Evolutionary conservation across 2,113 vertebrate species (phyloP).

Genomic region (Cochlearius cochlearius): DNA sequence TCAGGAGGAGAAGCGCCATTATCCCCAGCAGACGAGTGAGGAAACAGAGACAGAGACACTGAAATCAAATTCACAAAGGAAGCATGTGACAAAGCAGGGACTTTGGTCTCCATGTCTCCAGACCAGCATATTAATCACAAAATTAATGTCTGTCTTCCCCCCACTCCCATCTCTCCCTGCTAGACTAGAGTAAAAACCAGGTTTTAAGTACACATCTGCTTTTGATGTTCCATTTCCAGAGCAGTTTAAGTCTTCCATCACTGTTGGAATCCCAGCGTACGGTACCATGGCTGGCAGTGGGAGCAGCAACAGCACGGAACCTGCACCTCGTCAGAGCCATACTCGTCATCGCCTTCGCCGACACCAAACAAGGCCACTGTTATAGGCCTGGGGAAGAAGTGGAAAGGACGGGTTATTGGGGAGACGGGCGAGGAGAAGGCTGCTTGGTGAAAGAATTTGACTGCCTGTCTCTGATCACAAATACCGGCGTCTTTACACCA

Average conservation of each 20-base stretch:
- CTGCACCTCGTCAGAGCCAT: not conserved
- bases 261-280: not conserved
- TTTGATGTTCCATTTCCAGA: not conserved
- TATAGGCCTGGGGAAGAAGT: not conserved
- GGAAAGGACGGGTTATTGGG: not conserved
- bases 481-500: not conserved
- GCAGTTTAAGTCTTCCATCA: not conserved
- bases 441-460: not conserved
- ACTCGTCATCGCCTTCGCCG: not conserved
- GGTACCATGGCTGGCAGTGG: not conserved
- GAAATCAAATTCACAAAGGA: conserved; percentile 25
- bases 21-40: not conserved
- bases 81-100: not conserved
- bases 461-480: not conserved
- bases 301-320: not conserved
- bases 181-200: not conserved
- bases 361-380: not conserved
- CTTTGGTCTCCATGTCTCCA: not conserved
- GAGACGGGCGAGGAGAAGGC: not conserved
- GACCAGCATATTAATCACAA: not conserved
- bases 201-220: not conserved
- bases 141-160: not conserved
- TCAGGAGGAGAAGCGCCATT: conserved; percentile 1
- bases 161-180: not conserved
- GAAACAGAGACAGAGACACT: not conserved